Percentiles rank a stretch among this genome's conserved stretches.
Conservation (phyloP, 2,888 invertebrate genomes). For the Eubasilissa splendida region DNA sequence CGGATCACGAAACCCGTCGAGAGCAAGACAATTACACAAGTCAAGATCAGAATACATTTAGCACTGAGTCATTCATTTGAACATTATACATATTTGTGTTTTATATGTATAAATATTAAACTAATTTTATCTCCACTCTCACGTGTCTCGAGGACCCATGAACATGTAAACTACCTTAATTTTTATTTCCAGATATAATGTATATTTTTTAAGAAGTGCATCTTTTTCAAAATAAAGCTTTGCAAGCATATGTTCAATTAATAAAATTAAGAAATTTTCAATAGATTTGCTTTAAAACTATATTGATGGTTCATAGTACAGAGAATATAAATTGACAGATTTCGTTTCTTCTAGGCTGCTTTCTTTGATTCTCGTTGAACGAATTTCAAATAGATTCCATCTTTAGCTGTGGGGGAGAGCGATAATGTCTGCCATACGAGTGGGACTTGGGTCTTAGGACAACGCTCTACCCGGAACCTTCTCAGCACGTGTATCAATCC, state of each 20-base stretch:
- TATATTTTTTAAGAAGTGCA: too few species aligned
- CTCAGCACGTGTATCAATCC: constrained; percentile 52
- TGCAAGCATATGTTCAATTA: not conserved
- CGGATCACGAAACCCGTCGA: too few species aligned
- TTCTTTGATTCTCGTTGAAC: constrained; percentile 24
- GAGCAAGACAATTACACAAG: too few species aligned
- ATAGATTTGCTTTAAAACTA: not conserved
- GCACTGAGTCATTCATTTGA: too few species aligned
- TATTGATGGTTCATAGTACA: not conserved
- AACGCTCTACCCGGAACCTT: constrained; percentile 50
- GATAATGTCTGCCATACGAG: constrained; percentile 63
- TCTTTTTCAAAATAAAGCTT: too few species aligned
- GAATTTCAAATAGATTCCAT: constrained; percentile 53
- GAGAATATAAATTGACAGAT: not conserved
- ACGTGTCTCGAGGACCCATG: too few species aligned
- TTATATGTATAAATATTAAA: too few species aligned
- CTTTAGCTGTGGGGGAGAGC: constrained; percentile 55
- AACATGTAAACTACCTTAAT: too few species aligned
- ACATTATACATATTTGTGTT: too few species aligned
- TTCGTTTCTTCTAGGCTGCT: not conserved
- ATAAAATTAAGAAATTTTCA: not conserved
- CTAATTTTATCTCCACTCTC: too few species aligned
- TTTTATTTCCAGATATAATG: too few species aligned
- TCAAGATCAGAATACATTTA: too few species aligned
- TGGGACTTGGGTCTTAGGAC: constrained; percentile 67